Conservation (phyloP, 2,113 vertebrate genomes). For the Leptobrachium leishanense region DNA sequence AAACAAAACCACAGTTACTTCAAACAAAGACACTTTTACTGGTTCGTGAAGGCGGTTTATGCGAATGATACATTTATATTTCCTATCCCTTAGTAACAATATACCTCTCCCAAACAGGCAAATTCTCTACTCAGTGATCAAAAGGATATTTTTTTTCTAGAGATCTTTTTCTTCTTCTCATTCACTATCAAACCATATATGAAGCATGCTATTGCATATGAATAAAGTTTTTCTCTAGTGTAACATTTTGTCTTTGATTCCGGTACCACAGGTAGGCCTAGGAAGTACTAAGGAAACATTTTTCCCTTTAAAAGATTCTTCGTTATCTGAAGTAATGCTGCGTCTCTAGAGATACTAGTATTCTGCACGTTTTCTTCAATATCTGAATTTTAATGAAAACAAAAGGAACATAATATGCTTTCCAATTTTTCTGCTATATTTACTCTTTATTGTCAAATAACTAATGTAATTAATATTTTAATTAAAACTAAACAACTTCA, state of each 20-base stretch:
- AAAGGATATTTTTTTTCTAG: slow-evolving; percentile 28
- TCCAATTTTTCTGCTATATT: not conserved
- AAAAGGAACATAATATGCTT: not conserved
- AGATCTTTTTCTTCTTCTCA: slow-evolving; percentile 5
- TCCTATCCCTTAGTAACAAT: slow-evolving; percentile 38
- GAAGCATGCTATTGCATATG: slow-evolving; percentile 37
- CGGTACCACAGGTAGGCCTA: slow-evolving; percentile 1
- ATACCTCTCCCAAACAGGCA: slow-evolving; percentile 27
- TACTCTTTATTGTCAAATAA: no score
- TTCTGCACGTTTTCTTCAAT: not conserved
- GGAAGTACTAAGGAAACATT: slow-evolving; percentile 14
- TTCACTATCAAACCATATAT: slow-evolving; percentile 21
- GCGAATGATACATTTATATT: slow-evolving; percentile 27
- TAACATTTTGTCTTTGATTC: slow-evolving; percentile 35
- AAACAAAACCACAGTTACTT: slow-evolving; percentile 31
- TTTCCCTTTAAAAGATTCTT: slow-evolving; percentile 9
- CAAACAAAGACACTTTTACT: slow-evolving; percentile 45
- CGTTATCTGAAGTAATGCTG: no score
- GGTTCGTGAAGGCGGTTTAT: slow-evolving; percentile 42
- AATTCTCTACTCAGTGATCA: slow-evolving; percentile 36
- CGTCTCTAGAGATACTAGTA: not conserved
- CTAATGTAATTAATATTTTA: no score
- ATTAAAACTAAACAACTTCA: no score
- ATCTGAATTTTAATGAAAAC: not conserved
- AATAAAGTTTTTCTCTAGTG: slow-evolving; percentile 35